Evolutionary conservation across 2,113 vertebrate genomes (phyloP).

Genomic region (Sterrhoptilus dennistouni): DNA sequence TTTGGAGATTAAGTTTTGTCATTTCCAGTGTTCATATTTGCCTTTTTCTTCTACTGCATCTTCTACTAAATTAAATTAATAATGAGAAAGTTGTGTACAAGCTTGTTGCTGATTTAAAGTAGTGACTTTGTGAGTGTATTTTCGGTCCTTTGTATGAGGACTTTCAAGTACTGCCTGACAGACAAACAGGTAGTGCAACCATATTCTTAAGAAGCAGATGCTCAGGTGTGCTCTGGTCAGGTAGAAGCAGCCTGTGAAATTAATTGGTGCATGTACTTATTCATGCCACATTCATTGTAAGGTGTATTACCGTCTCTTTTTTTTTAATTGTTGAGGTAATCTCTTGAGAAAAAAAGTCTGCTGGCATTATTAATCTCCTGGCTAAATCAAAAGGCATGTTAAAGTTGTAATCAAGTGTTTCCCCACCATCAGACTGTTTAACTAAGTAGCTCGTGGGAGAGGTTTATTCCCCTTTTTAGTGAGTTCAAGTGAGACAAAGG

Average conservation of each 20-base stretch:
- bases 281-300: not conserved
- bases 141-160: not conserved
- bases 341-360: conserved; percentile 20
- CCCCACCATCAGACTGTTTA: not conserved
- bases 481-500: conserved; percentile 59
- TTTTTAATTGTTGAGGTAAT: conserved; percentile 19
- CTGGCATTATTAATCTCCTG: conserved; percentile 14
- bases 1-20: not conserved
- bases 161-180: not conserved
- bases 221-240: not conserved
- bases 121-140: not conserved
- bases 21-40: not conserved
- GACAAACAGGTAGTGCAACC: not conserved
- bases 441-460: conserved; percentile 50
- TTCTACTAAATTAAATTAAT: not conserved
- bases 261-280: not conserved
- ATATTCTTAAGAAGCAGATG: not conserved
- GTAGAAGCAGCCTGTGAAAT: not conserved
- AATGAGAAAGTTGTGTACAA: not conserved
- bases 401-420: conserved; percentile 39
- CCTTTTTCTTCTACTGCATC: not conserved
- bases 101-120: not conserved
- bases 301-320: conserved; percentile 40
- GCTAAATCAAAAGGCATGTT: not conserved
- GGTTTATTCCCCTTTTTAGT: conserved; percentile 56